Percentiles rank a stretch among this genome's conserved stretches.
Evolutionary conservation across 2,888 invertebrate species (phyloP).

Genomic region (Melinopterus prodromus): DNA sequence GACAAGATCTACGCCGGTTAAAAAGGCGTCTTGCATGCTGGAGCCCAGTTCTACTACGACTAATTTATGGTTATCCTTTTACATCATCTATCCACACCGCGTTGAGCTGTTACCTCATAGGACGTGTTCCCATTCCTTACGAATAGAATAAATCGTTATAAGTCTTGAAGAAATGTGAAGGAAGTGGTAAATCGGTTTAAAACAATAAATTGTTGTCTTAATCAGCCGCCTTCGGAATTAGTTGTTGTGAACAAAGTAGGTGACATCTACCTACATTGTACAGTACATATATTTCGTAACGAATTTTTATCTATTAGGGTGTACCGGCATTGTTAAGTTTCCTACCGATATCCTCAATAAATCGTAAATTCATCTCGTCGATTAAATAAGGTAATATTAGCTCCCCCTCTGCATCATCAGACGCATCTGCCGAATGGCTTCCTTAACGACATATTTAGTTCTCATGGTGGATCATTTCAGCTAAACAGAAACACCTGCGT

Average conservation of each 20-base stretch:
- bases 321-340: not conserved
- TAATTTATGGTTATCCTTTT: constrained; percentile 4
- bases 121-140: not conserved
- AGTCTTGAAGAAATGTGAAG: not conserved
- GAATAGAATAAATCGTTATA: not conserved
- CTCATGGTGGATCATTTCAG: not conserved
- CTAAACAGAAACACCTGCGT: not conserved
- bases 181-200: not conserved
- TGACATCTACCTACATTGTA: too few species aligned
- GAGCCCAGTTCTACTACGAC: not conserved
- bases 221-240: not conserved
- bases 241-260: not conserved
- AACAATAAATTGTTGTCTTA: constrained; percentile 4
- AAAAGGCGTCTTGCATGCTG: not conserved
- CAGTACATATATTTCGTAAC: not conserved
- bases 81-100: not conserved
- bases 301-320: not conserved
- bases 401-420: not conserved
- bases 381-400: not conserved
- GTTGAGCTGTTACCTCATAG: not conserved
- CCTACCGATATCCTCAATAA: too few species aligned
- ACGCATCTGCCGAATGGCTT: not conserved
- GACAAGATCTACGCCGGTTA: not conserved
- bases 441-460: constrained; percentile 4
- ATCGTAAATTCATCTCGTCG: not conserved